Evolutionary conservation across 2,113 vertebrate genomes (phyloP).

Genomic region (Osmerus mordax): DNA sequence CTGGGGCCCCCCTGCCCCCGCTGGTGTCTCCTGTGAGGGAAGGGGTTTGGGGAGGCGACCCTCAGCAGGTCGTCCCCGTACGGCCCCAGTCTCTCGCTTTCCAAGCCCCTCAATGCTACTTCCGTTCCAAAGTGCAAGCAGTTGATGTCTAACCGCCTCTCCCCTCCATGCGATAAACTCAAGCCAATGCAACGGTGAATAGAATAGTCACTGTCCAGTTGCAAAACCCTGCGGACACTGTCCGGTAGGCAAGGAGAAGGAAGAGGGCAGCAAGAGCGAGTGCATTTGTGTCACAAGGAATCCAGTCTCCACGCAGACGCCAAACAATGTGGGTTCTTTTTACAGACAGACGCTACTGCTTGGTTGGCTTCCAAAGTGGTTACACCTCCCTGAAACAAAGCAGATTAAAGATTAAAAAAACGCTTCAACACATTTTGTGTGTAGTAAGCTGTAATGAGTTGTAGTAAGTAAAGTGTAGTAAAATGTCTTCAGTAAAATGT

Average conservation of each 20-base stretch:
- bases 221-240: conserved; percentile 18
- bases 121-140: conserved; percentile 74
- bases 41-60: neutral
- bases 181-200: conserved; percentile 44
- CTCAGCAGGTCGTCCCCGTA: conserved; percentile 3
- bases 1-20: neutral
- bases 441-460: neutral
- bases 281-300: conserved; percentile 56
- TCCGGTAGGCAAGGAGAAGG: conserved; percentile 40
- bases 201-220: conserved; percentile 24
- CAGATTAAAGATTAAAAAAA: neutral
- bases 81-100: conserved; percentile 24
- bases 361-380: conserved; percentile 32
- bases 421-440: neutral
- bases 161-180: conserved; percentile 25
- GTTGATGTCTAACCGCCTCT: conserved; percentile 55
- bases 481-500: neutral
- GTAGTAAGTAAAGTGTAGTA: neutral
- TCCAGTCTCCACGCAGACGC: conserved; percentile 45
- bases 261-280: conserved; percentile 57
- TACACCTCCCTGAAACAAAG: conserved; percentile 70
- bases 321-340: conserved; percentile 38
- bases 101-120: conserved; percentile 54
- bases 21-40: neutral
- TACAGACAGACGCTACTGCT: conserved; percentile 3